Conservation (phyloP, 2,113 vertebrate species). For the Gallinago paraguaiae region DNA sequence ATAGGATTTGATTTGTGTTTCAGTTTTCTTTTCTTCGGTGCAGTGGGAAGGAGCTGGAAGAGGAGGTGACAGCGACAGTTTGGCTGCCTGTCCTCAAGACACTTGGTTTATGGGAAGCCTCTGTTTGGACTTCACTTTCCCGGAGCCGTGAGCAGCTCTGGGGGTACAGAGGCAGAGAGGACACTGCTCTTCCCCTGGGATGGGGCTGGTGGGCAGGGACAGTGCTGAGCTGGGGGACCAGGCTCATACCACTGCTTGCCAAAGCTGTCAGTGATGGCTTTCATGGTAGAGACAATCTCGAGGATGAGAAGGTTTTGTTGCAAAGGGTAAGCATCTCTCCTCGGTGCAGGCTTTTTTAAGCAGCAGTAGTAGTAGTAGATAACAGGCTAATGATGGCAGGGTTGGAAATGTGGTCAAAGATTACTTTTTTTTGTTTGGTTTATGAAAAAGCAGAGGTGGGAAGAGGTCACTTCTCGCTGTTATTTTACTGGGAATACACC, state of each 20-base stretch:
- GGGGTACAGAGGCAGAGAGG: neutral
- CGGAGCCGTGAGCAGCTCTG: neutral
- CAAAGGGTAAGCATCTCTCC: neutral
- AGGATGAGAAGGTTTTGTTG: neutral
- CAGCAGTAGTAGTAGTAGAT: neutral
- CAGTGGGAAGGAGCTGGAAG: slow-evolving; percentile 15
- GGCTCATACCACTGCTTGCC: neutral
- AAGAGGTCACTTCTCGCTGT: neutral
- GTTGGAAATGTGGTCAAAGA: neutral
- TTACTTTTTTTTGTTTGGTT: neutral
- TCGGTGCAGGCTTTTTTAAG: neutral
- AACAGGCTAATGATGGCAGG: neutral
- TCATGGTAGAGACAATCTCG: neutral
- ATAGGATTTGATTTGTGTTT: slow-evolving; percentile 36
- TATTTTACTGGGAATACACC: neutral
- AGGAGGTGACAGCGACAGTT: neutral
- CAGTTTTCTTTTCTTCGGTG: slow-evolving; percentile 2
- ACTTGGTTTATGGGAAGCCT: neutral
- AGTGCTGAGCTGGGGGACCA: neutral
- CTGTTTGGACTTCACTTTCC: neutral
- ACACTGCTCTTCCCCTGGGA: neutral
- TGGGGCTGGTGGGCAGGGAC: neutral
- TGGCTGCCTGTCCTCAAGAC: neutral
- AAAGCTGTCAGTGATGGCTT: neutral
- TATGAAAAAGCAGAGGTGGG: neutral